Evolutionary conservation across 2,113 vertebrate genomes (phyloP).

Genomic region (Okapia johnstoni): DNA sequence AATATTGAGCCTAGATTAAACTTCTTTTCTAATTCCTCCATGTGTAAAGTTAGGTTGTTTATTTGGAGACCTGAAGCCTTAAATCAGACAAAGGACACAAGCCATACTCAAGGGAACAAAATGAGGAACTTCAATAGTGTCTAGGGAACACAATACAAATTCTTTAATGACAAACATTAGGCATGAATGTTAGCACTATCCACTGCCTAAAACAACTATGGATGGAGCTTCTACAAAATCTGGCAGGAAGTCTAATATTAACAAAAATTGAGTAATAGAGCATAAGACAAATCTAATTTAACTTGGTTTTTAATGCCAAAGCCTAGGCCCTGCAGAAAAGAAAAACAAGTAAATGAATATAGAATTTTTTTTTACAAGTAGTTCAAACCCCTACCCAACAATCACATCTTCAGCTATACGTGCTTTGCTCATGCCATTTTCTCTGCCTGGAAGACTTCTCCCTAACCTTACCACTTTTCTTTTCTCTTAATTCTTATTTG

Average conservation of each 20-base stretch:
- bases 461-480: background rate
- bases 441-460: background rate
- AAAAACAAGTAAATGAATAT: background rate
- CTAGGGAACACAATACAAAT: background rate
- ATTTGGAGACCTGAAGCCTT: background rate
- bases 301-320: constrained; percentile 19
- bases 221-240: background rate
- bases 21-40: constrained; percentile 3
- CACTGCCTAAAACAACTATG: background rate
- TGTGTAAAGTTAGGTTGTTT: background rate
- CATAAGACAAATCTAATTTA: constrained; percentile 37
- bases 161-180: background rate
- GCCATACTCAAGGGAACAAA: background rate
- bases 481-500: background rate
- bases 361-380: constrained; percentile 10
- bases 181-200: background rate
- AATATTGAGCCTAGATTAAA: background rate
- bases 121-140: background rate
- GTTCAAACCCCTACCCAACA: background rate
- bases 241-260: constrained; percentile 12
- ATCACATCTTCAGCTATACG: background rate
- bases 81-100: background rate
- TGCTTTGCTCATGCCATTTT: background rate
- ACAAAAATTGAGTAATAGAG: constrained; percentile 1
- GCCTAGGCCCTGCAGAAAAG: background rate